phyloP scores from a whole-genome alignment of 1,140 invertebrate genomes.

The Drosophila yakuba region DNA sequence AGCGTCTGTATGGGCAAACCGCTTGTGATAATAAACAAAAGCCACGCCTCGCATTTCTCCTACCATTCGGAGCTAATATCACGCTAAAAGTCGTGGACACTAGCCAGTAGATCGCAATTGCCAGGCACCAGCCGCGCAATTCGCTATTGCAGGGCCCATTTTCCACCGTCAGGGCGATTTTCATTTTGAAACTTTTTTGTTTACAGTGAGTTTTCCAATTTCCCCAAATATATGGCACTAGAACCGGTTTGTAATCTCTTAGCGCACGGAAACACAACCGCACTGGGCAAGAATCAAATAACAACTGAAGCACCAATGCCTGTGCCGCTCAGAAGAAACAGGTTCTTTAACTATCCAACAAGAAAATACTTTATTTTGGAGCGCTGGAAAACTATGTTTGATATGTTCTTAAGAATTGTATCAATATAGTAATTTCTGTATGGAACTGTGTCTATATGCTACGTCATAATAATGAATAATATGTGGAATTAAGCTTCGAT shows the following conservation, averaged over 20 bases:
- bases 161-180: slow-evolving; percentile 61
- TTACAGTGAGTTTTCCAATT: background rate
- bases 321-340: slow-evolving; percentile 5
- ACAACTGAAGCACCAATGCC: slow-evolving; percentile 34
- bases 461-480: no score
- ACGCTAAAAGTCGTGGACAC: slow-evolving; percentile 32
- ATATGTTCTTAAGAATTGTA: background rate
- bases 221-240: background rate
- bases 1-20: background rate
- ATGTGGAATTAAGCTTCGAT: no score
- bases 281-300: slow-evolving; percentile 8
- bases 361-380: background rate
- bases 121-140: slow-evolving; percentile 62
- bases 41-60: slow-evolving; percentile 47
- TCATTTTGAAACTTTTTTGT: slow-evolving; percentile 40
- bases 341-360: slow-evolving; percentile 5
- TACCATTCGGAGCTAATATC: slow-evolving; percentile 44
- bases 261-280: slow-evolving; percentile 12
- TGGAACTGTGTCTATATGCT: no score
- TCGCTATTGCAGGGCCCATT: slow-evolving; percentile 57
- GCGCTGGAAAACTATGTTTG: background rate
- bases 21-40: slow-evolving; percentile 30
- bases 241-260: slow-evolving; percentile 28
- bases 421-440: no score
- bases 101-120: slow-evolving; percentile 57